Conservation (phyloP, 2,888 invertebrate species). For the Galeruca laticollis region DNA sequence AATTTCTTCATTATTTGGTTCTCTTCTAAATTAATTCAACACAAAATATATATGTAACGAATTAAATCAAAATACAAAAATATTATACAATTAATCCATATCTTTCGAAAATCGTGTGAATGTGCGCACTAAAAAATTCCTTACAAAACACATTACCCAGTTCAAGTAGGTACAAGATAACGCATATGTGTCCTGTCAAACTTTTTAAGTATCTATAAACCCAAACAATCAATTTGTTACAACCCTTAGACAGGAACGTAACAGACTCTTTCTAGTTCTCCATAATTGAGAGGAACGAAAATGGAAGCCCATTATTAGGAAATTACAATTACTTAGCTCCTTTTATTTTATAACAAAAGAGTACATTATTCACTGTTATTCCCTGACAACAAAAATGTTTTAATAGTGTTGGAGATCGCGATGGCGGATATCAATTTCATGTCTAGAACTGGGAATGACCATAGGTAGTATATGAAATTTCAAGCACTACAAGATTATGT, state of each 20-base stretch:
- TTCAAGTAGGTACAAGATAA: slow-evolving; percentile 4
- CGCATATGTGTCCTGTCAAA: slow-evolving; percentile 15
- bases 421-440: too few species aligned
- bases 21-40: too few species aligned
- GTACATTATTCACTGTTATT: too few species aligned
- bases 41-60: too few species aligned
- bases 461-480: too few species aligned
- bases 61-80: neutral
- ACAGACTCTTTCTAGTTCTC: neutral
- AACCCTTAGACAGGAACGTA: slow-evolving; percentile 1
- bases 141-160: neutral
- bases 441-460: too few species aligned
- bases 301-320: too few species aligned
- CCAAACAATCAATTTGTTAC: slow-evolving; percentile 24
- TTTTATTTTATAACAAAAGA: neutral
- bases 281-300: too few species aligned
- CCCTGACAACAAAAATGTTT: too few species aligned
- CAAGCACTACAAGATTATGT: too few species aligned
- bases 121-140: neutral
- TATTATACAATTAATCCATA: neutral
- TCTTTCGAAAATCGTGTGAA: neutral
- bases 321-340: neutral
- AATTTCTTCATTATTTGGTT: too few species aligned
- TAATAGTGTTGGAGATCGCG: too few species aligned
- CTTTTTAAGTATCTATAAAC: slow-evolving; percentile 18